Evolutionary conservation across 2,113 vertebrate genomes (phyloP), one percentile per base, ranked within the genome.

Genomic region (Motacilla tschutschensis): DNA sequence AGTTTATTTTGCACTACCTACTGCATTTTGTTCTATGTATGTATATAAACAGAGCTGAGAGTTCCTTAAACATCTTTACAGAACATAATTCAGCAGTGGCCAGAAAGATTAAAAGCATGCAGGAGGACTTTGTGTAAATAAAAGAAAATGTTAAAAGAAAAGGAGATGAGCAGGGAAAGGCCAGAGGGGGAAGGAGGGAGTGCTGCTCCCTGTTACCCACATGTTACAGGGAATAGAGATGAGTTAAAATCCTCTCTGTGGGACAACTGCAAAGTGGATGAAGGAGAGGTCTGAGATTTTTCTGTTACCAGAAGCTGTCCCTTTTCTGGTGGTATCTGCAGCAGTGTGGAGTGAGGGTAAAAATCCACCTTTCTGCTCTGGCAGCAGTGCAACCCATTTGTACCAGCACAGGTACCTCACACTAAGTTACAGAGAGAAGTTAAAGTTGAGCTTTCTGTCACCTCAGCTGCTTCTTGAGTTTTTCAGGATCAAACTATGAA

Each of bases 1-100:
- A 84, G 93, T 90, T 94, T 86, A 88, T 85, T 87, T 84, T 91
- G 88, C 2, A 16, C 90, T 94, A 90, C 88, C 86, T 91, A 53
- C 81, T 92, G 81, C 79, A 17, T 76, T 90, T 81, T 60, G 79
- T 78, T 77, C 25, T 19, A 14, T 72, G 74, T 13, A 13, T 38
- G 17, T 35, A 18, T 66, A 72, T 62, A 84, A 91, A 91, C 78
- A 88, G 47, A 62, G 18, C 47, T 21, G 87, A 92, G 83, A 51
- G 72, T 79, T 84, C 88, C 89, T 90, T 59, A 82, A 79, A 81
- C 57, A 55, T 36, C 57, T 82, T 65, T 82, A 73, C 53, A 59
- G 59, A 79, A 46, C 14, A 0, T 38, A 26, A 69, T 40, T 87
- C 64, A 71, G 75, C 51, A 48, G 53, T 16, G 57, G 57, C 71